Conservation (phyloP, 2,797 vertebrate genomes). For the Linurgus olivaceus region DNA sequence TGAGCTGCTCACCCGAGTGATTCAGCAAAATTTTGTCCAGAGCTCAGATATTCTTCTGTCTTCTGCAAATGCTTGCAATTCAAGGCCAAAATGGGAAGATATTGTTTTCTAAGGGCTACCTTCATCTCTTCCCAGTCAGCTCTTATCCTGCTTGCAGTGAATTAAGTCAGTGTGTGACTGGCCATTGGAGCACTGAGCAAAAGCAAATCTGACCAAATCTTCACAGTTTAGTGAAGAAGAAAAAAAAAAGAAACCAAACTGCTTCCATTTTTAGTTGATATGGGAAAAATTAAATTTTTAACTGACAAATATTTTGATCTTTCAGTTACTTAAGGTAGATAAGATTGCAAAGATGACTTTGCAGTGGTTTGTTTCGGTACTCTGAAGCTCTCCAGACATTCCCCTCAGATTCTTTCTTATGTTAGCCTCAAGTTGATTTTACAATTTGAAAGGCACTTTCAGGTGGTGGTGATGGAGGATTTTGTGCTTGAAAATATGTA, state of each 20-base stretch:
- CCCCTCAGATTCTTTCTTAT: neutral
- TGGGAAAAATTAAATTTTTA: neutral
- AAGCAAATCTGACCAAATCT: neutral
- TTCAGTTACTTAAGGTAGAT: neutral
- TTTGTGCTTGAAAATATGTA: neutral
- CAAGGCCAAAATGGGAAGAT: neutral
- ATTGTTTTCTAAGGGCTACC: neutral
- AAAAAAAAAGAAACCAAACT: neutral
- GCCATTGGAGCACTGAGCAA: neutral
- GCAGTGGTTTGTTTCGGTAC: neutral
- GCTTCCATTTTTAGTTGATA: neutral
- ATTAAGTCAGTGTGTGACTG: neutral
- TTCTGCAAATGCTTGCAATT: neutral
- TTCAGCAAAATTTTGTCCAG: constrained; percentile 23
- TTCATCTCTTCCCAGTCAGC: neutral
- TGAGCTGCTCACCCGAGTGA: neutral
- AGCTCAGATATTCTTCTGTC: neutral
- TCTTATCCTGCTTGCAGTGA: neutral
- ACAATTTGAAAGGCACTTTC: neutral
- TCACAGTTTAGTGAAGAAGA: neutral
- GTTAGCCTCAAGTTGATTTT: neutral
- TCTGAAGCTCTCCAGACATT: neutral
- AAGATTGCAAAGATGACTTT: neutral
- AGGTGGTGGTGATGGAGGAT: accelerated
- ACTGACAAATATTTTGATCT: neutral